Percentiles rank a stretch among this genome's conserved stretches.
Evolutionary conservation across 2,113 vertebrate genomes (phyloP).

Genomic region (Paradisaea rubra): DNA sequence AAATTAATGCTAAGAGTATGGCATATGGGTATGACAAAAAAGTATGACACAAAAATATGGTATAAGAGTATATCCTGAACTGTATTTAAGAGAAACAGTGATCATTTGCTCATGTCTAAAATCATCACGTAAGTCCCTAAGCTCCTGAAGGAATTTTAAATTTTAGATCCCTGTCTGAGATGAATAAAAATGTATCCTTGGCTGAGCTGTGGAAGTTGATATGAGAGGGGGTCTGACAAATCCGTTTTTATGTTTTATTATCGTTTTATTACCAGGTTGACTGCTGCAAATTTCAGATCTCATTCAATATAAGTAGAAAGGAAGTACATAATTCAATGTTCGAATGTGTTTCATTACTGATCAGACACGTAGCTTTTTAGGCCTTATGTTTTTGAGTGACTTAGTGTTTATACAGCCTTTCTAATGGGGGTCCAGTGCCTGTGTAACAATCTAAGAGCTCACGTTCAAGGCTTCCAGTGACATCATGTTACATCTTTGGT

Average conservation of each 20-base stretch:
- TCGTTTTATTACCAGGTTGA: background rate
- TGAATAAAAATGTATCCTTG: background rate
- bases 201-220: background rate
- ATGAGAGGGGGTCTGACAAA: background rate
- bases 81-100: background rate
- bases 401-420: background rate
- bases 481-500: background rate
- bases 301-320: background rate
- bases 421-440: background rate
- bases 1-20: background rate
- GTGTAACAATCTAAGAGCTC: background rate
- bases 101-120: background rate
- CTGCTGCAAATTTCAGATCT: background rate
- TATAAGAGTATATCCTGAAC: background rate
- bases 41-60: background rate
- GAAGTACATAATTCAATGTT: background rate
- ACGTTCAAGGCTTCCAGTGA: background rate
- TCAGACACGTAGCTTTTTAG: background rate
- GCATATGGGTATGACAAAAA: background rate
- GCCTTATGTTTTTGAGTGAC: background rate
- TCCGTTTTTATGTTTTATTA: background rate
- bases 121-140: background rate
- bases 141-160: background rate
- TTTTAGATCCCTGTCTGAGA: background rate
- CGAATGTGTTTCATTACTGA: background rate